These are phyloP conservation scores for Poeciliopsis turrubarensis DNA, from an alignment of 2,113 vertebrate genomes.

Conservation along the genomic window DNA sequence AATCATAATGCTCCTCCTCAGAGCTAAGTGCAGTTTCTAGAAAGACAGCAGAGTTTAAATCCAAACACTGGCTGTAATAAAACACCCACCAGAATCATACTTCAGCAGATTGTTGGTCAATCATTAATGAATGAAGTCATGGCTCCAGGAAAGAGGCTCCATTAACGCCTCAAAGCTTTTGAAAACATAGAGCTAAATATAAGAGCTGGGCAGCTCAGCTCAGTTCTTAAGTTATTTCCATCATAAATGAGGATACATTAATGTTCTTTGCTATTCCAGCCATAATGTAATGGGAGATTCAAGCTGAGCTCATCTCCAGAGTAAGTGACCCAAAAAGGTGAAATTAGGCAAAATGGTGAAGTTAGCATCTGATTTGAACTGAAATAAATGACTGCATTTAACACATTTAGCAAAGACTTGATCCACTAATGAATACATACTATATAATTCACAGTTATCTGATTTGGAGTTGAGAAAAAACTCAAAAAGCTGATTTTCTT, in stretches of 20 bases:
- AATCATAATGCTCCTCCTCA: neutral
- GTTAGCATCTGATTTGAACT: neutral
- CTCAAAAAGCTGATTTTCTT: too few relatives aligned
- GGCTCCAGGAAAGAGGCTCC: conserved; percentile 55
- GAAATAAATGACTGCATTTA: neutral
- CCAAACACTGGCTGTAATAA: neutral
- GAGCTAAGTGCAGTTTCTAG: neutral
- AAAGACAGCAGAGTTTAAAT: neutral
- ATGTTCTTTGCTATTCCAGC: neutral
- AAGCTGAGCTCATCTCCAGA: neutral
- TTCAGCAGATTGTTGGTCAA: conserved; percentile 72
- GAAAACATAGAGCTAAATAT: conserved; percentile 46
- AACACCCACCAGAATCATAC: conserved; percentile 15
- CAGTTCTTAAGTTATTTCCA: neutral
- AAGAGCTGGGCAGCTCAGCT: neutral
- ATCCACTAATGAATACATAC: neutral
- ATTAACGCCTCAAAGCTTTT: conserved; percentile 57
- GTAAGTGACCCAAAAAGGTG: neutral
- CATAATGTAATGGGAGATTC: neutral
- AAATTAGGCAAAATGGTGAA: neutral
- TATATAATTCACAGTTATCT: too few relatives aligned
- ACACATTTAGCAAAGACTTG: neutral
- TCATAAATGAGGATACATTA: neutral
- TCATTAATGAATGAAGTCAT: conserved; percentile 73
- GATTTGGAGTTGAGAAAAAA: too few relatives aligned